Base-by-base conservation (phyloP, 2,797 vertebrate genomes). In the Gymnodraco acuticeps region DNA sequence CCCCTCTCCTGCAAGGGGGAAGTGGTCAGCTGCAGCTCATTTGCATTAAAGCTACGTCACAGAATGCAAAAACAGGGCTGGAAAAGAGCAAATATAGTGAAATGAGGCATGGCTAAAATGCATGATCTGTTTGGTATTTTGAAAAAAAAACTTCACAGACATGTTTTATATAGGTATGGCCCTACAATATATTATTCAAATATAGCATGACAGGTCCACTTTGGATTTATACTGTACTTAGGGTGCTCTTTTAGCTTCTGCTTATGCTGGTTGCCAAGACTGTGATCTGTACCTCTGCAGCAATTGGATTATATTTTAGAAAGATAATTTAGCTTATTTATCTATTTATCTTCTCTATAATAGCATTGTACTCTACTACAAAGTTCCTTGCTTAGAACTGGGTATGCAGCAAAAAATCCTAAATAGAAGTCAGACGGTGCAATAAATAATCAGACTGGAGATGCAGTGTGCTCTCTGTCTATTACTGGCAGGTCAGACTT, bases 221-320 rank as follows among this genome's bases (percentile, higher is more conserved):
- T 66, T 67, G 55, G 72, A 79, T 61, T 65, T 58, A 67, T 9
- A 33, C 60, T 52, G 31, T 19, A 17, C 50, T 23, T 64, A 71
- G 38, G 33, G 23, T 27, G 59, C 47, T 70, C 47, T 56, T 38
- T 75, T 58, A 77, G 82, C 54, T 58, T 42, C 50, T 14, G 10
- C 41, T 42, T 69, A 14, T 23, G 13, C 31, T 60, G 41, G 10
- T 52, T 46, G 41, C 54, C 53, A 45, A 65, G n/a, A 59, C 63
- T 56, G 16, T 23, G 10, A 68, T 56, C 27, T 19, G 0, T 45
- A 10, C 38, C 62, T 46, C 38, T 16, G 6, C 31, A 65, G 33
- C 53, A 33, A 10, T 4, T 60, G 53, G 33, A 41, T 72, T 54
- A 16, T 64, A 19, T 38, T 42, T 72, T 31, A 47, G 5, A 17